phyloP scores from a whole-genome alignment of 1,140 invertebrate genomes.

The Druon quercuslanigerum region DNA sequence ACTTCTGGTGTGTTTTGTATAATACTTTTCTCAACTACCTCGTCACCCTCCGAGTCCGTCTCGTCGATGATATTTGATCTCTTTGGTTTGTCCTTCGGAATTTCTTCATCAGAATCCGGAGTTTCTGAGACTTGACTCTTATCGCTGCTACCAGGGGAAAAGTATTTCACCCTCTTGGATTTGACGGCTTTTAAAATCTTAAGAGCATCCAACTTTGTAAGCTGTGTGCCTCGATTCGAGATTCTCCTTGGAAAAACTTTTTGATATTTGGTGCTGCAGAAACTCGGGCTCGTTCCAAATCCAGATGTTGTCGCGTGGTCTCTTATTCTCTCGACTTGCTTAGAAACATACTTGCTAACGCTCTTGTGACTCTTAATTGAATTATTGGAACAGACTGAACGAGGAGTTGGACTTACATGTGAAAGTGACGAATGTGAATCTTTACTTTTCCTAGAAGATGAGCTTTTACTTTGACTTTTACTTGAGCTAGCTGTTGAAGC shows the following conservation, averaged over 20 bases:
- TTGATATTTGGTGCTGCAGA: conserved; percentile 25
- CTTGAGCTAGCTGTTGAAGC: conserved; percentile 40
- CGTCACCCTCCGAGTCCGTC: conserved; percentile 9
- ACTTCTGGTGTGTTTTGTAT: not conserved
- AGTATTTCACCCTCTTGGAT: conserved; percentile 18
- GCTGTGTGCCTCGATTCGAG: conserved; percentile 23
- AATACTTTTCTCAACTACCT: too few relatives aligned
- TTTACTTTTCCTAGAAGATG: conserved; percentile 13
- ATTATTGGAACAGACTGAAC: not conserved
- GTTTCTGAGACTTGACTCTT: conserved; percentile 24
- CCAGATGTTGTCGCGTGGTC: not conserved
- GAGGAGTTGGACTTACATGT: conserved; percentile 41
- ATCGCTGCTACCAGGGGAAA: conserved; percentile 19
- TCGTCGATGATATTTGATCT: conserved; percentile 33
- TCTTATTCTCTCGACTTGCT: not conserved
- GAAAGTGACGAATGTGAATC: conserved; percentile 17
- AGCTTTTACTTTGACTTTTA: conserved; percentile 40
- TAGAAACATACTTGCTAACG: not conserved
- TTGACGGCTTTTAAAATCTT: conserved; percentile 41
- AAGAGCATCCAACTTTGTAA: conserved; percentile 38
- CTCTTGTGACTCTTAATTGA: not conserved
- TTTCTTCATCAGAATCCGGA: conserved; percentile 10
- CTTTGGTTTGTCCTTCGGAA: not conserved
- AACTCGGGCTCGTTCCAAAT: not conserved
- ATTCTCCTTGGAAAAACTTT: conserved; percentile 33